Evolutionary conservation across 2,797 vertebrate genomes (phyloP).

Genomic region (Spheniscus humboldti): DNA sequence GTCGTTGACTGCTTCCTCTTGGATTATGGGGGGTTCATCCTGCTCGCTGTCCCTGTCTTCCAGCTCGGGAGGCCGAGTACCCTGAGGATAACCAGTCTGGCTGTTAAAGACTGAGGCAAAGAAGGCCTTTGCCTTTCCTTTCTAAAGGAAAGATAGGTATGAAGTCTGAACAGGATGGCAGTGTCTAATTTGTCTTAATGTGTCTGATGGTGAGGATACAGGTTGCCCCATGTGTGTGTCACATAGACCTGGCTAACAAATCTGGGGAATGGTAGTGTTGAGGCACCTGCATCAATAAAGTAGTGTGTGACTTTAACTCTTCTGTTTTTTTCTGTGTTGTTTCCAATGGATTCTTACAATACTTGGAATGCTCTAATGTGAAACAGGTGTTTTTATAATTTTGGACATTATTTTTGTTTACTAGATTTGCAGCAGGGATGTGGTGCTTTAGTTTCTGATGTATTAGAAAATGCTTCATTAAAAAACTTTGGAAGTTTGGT

Average conservation of each 20-base stretch:
- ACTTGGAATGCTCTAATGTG: background rate
- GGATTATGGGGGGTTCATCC: too few species aligned
- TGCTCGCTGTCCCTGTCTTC: too few species aligned
- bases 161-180: background rate
- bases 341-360: background rate
- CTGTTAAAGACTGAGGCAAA: too few species aligned
- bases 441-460: background rate
- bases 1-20: too few species aligned
- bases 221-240: background rate
- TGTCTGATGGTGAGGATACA: background rate
- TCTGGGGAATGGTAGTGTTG: background rate
- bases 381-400: background rate
- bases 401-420: fast-evolving
- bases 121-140: too few species aligned
- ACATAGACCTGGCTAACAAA: background rate
- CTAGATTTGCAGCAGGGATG: background rate
- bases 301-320: background rate
- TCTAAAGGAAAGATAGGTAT: background rate
- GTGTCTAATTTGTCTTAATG: background rate
- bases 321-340: background rate
- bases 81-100: too few species aligned
- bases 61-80: too few species aligned
- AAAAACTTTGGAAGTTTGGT: background rate
- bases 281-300: background rate
- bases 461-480: background rate